Evolutionary conservation across 2,113 vertebrate species (phyloP).

Genomic region (Uropsilus gracilis): DNA sequence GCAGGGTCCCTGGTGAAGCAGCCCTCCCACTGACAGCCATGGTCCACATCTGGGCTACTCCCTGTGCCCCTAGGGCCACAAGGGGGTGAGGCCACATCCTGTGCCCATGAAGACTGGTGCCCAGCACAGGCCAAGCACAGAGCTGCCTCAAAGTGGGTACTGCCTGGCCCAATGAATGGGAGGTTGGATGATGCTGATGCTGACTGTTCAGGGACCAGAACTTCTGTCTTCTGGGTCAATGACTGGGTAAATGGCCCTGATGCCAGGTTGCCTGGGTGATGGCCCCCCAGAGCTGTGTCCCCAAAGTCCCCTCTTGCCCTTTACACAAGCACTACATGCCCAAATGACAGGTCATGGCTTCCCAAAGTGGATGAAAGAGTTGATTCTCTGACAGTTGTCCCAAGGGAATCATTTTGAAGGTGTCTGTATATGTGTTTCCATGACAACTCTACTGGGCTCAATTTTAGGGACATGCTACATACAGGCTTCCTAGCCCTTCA

Average conservation of each 20-base stretch:
- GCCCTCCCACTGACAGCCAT: background rate
- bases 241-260: rapidly evolving
- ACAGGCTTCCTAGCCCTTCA: background rate
- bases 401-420: background rate
- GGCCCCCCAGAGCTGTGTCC: background rate
- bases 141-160: background rate
- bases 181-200: too few species aligned
- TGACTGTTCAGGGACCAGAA: background rate
- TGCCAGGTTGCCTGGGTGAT: background rate
- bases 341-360: background rate
- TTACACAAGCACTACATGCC: background rate
- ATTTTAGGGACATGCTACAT: background rate
- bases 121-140: background rate
- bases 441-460: background rate
- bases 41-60: background rate
- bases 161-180: too few species aligned
- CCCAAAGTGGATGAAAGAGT: background rate
- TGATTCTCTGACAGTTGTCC: background rate
- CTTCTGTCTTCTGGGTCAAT: background rate
- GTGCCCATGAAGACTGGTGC: background rate
- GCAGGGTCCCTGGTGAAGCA: background rate
- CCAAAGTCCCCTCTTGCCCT: background rate
- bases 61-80: background rate
- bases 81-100: background rate
- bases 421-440: rapidly evolving